phyloP scores from a whole-genome alignment of 2,888 invertebrate species.

The Tenthredo mesomela region DNA sequence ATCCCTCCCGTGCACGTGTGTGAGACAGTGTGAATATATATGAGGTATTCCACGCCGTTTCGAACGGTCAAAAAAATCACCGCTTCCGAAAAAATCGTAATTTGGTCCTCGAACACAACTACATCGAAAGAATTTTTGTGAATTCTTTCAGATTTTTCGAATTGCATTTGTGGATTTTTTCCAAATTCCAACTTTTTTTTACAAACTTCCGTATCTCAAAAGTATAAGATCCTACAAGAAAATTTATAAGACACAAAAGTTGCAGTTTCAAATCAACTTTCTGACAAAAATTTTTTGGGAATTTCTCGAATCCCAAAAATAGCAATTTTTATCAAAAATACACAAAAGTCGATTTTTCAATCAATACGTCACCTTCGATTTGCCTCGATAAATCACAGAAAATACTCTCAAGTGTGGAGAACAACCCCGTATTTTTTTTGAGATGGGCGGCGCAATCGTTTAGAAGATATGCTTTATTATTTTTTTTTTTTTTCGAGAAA shows the following conservation, averaged over 20 bases:
- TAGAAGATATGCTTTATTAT: not conserved
- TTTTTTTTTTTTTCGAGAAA: too few species aligned
- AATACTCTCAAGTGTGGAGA: not conserved
- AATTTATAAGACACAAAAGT: not conserved
- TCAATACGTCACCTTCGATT: not conserved
- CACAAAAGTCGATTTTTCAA: not conserved
- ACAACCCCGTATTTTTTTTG: not conserved
- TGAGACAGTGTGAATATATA: too few species aligned
- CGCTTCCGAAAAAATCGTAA: too few species aligned
- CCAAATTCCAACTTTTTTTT: not conserved
- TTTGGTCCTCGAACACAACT: too few species aligned
- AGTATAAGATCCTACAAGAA: not conserved
- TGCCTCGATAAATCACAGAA: not conserved
- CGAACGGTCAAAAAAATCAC: too few species aligned
- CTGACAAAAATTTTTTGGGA: not conserved
- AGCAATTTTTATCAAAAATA: conserved; percentile 7
- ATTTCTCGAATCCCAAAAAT: conserved; percentile 5
- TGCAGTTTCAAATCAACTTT: not conserved
- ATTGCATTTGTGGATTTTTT: not conserved
- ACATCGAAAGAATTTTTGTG: not conserved
- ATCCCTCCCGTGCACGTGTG: too few species aligned
- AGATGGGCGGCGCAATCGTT: conserved; percentile 1
- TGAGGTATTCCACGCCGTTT: too few species aligned
- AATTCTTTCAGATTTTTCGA: not conserved
- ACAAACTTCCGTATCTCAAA: not conserved